These are phyloP conservation scores for Notoglanidium macrostoma DNA, from an alignment of 2,797 vertebrate genomes.

Conservation along the genomic window DNA sequence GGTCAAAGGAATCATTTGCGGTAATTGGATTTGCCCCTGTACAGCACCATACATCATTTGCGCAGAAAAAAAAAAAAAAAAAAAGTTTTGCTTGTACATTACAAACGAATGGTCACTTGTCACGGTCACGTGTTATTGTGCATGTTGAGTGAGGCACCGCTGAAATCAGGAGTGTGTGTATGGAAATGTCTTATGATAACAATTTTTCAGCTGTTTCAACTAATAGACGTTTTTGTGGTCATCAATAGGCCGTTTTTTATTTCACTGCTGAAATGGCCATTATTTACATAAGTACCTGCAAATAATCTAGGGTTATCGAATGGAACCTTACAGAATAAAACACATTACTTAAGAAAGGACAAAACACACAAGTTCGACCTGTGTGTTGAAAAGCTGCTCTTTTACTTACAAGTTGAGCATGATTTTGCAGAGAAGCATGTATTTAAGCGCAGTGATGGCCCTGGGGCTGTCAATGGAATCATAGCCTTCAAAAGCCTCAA, in stretches of 20 bases:
- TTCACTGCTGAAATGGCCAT: background rate
- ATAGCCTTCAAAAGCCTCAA: conserved; percentile 97
- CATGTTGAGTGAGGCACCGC: too few species aligned
- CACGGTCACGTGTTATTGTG: background rate
- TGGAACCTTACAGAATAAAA: background rate
- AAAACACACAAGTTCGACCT: background rate
- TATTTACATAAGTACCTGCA: background rate
- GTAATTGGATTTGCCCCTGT: background rate
- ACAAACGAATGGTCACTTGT: background rate
- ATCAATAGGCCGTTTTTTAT: background rate
- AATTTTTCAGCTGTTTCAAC: background rate
- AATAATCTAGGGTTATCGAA: conserved; percentile 7
- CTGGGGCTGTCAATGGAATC: conserved; percentile 94
- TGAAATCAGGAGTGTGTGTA: too few species aligned
- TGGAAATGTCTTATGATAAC: background rate
- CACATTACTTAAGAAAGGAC: background rate
- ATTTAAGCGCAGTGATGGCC: conserved; percentile 95
- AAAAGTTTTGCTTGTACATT: too few species aligned
- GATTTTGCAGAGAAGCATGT: conserved; percentile 99
- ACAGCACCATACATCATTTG: background rate
- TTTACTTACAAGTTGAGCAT: conserved; percentile 90
- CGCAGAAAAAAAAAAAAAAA: too few species aligned
- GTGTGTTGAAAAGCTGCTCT: conserved; percentile 35
- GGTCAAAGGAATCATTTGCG: background rate
- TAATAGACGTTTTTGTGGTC: background rate